Base-by-base conservation (phyloP, 2,888 invertebrate species). In the Dryobotodes eremita region DNA sequence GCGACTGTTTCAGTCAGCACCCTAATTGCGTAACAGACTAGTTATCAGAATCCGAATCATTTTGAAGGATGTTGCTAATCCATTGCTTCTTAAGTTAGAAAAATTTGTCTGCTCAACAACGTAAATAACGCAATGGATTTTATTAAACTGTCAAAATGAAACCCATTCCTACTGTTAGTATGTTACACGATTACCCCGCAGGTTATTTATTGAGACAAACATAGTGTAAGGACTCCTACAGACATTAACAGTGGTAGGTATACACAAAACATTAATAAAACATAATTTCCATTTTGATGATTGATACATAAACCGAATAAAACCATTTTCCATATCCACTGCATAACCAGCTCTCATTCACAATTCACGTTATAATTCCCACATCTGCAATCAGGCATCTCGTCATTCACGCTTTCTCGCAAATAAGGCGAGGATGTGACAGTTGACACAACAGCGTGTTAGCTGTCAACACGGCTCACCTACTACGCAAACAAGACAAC, bases 401-500 rank as follows among this genome's bases (percentile, higher is more conserved):
- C 84, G 74, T 83, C 83, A 86, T 83, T 76, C 75, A 73, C 75
- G 73, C 83, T 74, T 72, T 71, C 85, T 83, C 71, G 87, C 87
- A 85, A 85, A 84, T 85, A 85, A 80, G 80, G 81, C 68, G 75
- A 79, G 81, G 73, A 71, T 77, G 72, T 42, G 71, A 50, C 79
- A 78, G 81, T 80, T 82, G 89, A 86, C 89, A 87, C 75, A 84
- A 76, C 77, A 72, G 55, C 83, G 83, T 85, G 90, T 86, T 81
- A 78, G 72, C 88, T 89, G 88, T 89, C 89, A 89, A 86, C 89
- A 87, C 59, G 75, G 88, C 86, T 89, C 88, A 89, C 90, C 89
- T 86, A 77, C 77, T 66, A 75, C 78, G 62, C 79, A 82, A 90
- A 85, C 83, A 84, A 81, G 82, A 77, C 87, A 87, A 89, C 89